Evolutionary conservation across 2,888 invertebrate genomes (phyloP), one percentile per base, ranked within the genome.

Genomic region (Lepas anatifera): DNA sequence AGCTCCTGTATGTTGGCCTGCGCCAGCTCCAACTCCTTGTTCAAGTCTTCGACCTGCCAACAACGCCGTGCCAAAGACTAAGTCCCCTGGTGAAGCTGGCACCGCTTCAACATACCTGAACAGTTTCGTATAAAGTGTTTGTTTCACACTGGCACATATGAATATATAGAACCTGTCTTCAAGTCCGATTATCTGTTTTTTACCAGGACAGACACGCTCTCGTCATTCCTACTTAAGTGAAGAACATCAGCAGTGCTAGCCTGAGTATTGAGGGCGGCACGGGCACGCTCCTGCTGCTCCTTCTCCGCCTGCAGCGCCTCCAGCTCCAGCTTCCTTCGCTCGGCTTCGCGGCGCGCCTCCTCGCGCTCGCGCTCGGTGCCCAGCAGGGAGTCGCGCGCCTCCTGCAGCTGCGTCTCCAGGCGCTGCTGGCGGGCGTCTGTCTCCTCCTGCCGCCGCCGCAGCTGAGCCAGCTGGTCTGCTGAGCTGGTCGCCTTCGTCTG

Each of bases 401-500:
- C 32, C 58, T 58, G 58, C 58, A 58, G 58, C 58, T 58, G 58
- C 18, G 6, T 4, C 78, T 92, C 91, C 69, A 92, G 80, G 10
- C 85, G 82, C 37, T 84, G 81, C n/a, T 87, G 85, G 68, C 86
- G 88, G 27, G 85, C 83, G 75, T 92, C 92, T 1, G 89, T 86
- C 46, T 84, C 81, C 72, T 92, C 95, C 72, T 87, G 85, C 76
- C 93, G 91, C 76, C 90, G 89, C 71, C 90, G 87, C 72, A 88
- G 86, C 25, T 86, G 81, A 72, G 84, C 78, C 68, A 90, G 81
- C 78, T 92, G 91, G 78, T 96, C 95, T 76, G 88, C 86, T 72
- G 87, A 87, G 63, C 90, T 88, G 78, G 90, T 89, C 73, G 94
- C 85, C 82, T 94, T 95, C 68, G 94, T 92, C 87, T 90, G 76